Base-by-base conservation (phyloP, 2,888 invertebrate genomes). In the Trichopoda pennipes region DNA sequence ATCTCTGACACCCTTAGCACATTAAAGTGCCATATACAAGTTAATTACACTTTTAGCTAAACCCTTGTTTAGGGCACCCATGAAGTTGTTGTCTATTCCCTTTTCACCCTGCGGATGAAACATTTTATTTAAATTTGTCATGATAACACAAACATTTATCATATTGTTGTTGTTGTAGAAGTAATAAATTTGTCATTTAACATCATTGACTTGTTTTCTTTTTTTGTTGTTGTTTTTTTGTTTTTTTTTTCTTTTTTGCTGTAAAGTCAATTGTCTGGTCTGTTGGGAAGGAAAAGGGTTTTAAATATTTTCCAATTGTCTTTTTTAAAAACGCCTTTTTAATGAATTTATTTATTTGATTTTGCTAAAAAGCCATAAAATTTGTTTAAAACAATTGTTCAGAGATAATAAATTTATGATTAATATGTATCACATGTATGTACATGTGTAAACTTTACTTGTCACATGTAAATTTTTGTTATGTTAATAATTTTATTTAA, bases 101-200 rank as follows among this genome's bases (percentile, higher is more conserved):
- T 56, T 35, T 35, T 23, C 53, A 53, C 53, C 53, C 53, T 23
- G 14, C 28, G 3, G 3, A 14, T 9, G 16, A 23, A 44, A 4
- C 16, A 16, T 44, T 73, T 55, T 78, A 78, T 81, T 81, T 38
- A 75, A 78, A 81, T 78, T 78, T 81, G 74, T 81, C 58, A 69
- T 74, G 77, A 77, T 56, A 51, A n/a, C 60, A 75, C 53, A 58
- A 10, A 38, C 12, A 2, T 1, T 7, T 44, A 14, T 23, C 14
- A 14, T 58, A 61, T 38, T 64, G 14, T 16, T 42, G 19, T 23
- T 51, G 47, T 53, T 58, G 51, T 19, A n/a, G 51, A 69, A 58
- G 56, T 58, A 78, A 81, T 81, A 78, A 78, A 81, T 75, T 78
- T 77, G 64, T 75, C 78, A 78, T 78, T 81, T 74, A 64, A 17